Conservation (phyloP, 2,113 vertebrate genomes). For the Cercopithecus mona region DNA sequence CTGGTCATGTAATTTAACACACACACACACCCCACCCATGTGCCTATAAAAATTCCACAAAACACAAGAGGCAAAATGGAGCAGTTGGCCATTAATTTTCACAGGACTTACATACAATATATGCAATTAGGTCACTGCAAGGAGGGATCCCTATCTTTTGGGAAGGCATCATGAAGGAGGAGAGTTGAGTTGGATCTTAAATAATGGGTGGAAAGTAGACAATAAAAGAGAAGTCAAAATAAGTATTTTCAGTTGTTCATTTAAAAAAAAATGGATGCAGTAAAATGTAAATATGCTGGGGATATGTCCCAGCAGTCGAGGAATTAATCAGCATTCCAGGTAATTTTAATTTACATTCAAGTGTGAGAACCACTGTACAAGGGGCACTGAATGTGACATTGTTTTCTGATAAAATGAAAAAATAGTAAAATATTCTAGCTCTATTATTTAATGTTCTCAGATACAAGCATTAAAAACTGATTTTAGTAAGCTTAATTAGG, state of each 20-base stretch:
- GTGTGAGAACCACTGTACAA: not conserved
- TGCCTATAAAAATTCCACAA: not conserved
- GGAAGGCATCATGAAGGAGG: not conserved
- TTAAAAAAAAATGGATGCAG: not conserved
- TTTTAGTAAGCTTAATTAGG: not conserved
- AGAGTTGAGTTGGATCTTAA: not conserved
- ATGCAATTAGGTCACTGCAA: not conserved
- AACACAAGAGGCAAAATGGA: not conserved
- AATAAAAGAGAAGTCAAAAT: not conserved
- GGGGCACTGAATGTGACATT: not conserved
- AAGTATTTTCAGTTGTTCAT: not conserved
- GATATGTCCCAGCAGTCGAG: not conserved
- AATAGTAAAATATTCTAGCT: not conserved
- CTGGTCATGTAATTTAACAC: not conserved
- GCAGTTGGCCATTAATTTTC: not conserved
- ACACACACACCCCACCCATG: not conserved
- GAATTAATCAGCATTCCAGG: not conserved
- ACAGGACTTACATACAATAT: too few species aligned
- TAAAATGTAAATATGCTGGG: not conserved
- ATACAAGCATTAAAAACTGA: not conserved
- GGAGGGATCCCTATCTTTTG: not conserved
- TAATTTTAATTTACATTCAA: not conserved
- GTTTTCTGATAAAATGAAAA: not conserved
- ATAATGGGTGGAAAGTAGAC: not conserved
- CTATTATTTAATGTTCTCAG: not conserved